Conservation (phyloP, 2,888 invertebrate genomes). For the Apodemia zela region DNA sequence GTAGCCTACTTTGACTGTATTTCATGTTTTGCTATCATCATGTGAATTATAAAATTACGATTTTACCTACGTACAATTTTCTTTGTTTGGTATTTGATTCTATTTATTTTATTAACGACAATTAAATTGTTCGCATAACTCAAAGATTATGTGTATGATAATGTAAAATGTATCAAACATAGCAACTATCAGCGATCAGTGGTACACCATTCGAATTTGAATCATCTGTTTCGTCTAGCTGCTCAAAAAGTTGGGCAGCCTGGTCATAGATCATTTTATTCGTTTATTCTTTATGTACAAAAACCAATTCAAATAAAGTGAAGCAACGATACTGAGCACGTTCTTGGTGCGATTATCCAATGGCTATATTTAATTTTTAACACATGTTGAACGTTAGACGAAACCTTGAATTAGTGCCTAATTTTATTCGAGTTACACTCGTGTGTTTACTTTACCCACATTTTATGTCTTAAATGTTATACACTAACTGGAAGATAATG, state of each 20-base stretch:
- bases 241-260: neutral
- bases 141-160: no score
- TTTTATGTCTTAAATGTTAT: neutral
- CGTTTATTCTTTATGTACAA: constrained; percentile 9
- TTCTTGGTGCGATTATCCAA: constrained; percentile 23
- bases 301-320: constrained; percentile 25
- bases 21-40: no score
- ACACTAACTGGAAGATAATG: neutral
- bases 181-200: no score
- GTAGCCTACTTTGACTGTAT: no score
- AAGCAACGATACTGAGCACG: constrained; percentile 30
- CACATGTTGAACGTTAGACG: constrained; percentile 33
- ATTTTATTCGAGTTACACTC: constrained; percentile 12
- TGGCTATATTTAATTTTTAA: constrained; percentile 31
- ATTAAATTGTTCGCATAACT: no score
- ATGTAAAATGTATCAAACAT: no score
- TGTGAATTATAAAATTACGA: no score
- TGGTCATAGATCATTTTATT: constrained; percentile 11
- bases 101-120: no score
- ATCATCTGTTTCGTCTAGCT: neutral
- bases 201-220: neutral
- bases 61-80: no score
- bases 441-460: constrained; percentile 13
- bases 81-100: no score
- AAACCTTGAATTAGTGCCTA: constrained; percentile 15